Conservation (phyloP, 2,888 invertebrate species). For the Troides helena region DNA sequence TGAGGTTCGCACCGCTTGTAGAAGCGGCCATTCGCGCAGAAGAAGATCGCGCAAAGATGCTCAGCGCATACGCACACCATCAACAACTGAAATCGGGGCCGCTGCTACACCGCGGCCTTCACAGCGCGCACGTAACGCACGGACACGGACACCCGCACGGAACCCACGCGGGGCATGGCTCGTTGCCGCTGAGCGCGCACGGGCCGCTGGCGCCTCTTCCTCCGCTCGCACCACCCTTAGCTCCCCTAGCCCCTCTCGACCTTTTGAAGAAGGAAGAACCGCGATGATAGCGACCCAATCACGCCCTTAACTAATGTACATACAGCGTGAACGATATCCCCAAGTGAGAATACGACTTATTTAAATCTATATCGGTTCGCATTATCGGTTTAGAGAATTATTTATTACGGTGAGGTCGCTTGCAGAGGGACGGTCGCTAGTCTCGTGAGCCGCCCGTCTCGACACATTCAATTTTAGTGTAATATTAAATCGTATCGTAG, state of each 20-base stretch:
- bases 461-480: conserved; percentile 36
- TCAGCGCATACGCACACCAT: conserved; percentile 84
- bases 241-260: conserved; percentile 75
- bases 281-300: conserved; percentile 71
- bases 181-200: conserved; percentile 59
- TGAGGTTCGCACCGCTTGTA: conserved; percentile 89
- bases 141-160: conserved; percentile 72
- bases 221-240: conserved; percentile 51
- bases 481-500: conserved; percentile 33
- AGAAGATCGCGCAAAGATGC: conserved; percentile 89
- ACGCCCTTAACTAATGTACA: conserved; percentile 50
- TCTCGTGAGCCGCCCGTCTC: conserved; percentile 38
- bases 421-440: conserved; percentile 48
- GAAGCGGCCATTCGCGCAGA: conserved; percentile 89
- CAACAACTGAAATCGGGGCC: conserved; percentile 77
- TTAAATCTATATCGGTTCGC: conserved; percentile 61
- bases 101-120: conserved; percentile 72
- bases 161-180: conserved; percentile 61
- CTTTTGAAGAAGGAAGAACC: conserved; percentile 82
- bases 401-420: conserved; percentile 69
- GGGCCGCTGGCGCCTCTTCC: conserved; percentile 71
- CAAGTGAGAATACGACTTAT: conserved; percentile 60
- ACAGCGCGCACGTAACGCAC: conserved; percentile 49
- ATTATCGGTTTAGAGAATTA: conserved; percentile 74
- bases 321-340: conserved; percentile 52